Percentiles rank a stretch among this genome's conserved stretches.
phyloP scores from a whole-genome alignment of 2,113 vertebrate species.

The Rhinopomastus cyanomelas region DNA sequence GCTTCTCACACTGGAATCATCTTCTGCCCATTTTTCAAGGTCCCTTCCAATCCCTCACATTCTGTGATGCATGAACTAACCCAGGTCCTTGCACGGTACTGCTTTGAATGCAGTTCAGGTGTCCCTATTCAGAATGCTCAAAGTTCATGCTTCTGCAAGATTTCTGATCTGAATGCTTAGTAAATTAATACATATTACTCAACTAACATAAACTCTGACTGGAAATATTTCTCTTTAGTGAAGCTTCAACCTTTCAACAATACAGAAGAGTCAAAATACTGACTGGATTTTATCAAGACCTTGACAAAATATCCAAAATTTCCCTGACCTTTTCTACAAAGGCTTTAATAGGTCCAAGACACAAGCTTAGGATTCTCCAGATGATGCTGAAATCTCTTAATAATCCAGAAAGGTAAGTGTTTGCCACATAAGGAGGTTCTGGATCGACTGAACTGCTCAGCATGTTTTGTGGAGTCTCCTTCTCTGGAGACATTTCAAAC shows the following conservation, averaged over 20 bases:
- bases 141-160: not conserved
- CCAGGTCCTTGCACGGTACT: not conserved
- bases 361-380: constrained; percentile 82
- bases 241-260: constrained; percentile 80
- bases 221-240: constrained; percentile 67
- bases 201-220: not conserved
- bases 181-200: not conserved
- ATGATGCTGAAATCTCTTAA: constrained; percentile 81
- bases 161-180: not conserved
- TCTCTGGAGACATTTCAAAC: no score
- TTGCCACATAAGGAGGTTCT: not conserved
- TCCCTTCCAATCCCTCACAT: no score
- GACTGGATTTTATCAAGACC: constrained; percentile 81
- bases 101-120: not conserved
- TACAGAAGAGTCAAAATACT: constrained; percentile 82
- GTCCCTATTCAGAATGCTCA: not conserved
- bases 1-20: not conserved
- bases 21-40: not conserved
- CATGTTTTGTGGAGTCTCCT: not conserved
- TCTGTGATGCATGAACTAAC: not conserved
- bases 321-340: constrained; percentile 81
- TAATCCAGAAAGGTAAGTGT: constrained; percentile 76
- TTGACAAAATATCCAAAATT: constrained; percentile 81
- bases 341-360: constrained; percentile 80
- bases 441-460: not conserved